Conservation (phyloP, 2,113 vertebrate species). For the Amblyopsis rosae region DNA sequence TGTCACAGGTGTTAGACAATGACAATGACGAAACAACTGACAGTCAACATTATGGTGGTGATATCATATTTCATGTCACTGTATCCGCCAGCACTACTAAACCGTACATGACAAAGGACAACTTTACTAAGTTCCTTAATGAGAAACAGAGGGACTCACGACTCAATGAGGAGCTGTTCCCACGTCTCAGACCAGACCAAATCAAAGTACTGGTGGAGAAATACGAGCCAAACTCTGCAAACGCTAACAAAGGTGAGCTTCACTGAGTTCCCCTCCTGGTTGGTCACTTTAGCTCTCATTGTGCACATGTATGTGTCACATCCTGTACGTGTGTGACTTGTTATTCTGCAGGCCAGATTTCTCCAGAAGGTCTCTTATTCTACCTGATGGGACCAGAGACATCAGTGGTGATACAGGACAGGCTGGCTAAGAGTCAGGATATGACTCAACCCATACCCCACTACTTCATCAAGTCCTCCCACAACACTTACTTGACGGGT, state of each 20-base stretch:
- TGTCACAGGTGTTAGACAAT: no score
- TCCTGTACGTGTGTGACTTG: background rate
- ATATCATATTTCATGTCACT: constrained; percentile 13
- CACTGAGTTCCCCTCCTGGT: background rate
- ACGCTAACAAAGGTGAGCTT: constrained; percentile 86
- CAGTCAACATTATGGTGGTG: background rate
- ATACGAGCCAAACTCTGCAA: constrained; percentile 85
- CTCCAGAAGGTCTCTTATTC: constrained; percentile 90
- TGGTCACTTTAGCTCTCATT: no score
- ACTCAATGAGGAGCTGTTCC: constrained; percentile 91
- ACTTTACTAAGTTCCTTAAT: constrained; percentile 93
- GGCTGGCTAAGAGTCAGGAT: constrained; percentile 84
- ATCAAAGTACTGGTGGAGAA: constrained; percentile 92
- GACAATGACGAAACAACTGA: background rate
- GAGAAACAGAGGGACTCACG: constrained; percentile 91
- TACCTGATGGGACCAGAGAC: constrained; percentile 91
- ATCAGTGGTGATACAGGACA: constrained; percentile 83
- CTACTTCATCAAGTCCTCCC: constrained; percentile 96
- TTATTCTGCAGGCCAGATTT: constrained; percentile 83
- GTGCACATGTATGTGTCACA: background rate
- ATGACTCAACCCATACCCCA: constrained; percentile 92
- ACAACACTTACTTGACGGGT: constrained; percentile 98
- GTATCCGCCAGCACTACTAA: constrained; percentile 75
- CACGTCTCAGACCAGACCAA: constrained; percentile 85
- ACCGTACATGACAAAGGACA: constrained; percentile 96